Evolutionary conservation across 2,797 vertebrate genomes (phyloP).

Genomic region (Leptatherina wallacei): DNA sequence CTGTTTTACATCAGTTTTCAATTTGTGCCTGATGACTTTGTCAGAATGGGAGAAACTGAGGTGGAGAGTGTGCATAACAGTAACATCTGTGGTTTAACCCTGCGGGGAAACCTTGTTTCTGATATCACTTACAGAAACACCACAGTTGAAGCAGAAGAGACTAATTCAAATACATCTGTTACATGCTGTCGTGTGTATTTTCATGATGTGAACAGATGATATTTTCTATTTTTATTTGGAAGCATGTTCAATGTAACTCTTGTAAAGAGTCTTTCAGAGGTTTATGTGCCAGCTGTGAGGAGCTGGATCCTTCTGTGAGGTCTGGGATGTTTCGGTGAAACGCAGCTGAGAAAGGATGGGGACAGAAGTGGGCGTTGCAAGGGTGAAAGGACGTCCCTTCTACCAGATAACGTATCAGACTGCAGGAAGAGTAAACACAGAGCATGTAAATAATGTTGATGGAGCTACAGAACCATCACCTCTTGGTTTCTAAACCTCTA

Average conservation of each 20-base stretch:
- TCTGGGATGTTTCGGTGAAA: conserved; percentile 2
- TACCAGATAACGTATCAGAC: conserved; percentile 2
- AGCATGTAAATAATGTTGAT: too few species aligned
- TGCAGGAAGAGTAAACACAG: background rate
- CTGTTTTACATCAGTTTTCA: background rate
- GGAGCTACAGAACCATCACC: background rate
- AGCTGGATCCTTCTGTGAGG: background rate
- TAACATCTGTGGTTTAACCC: conserved; percentile 11
- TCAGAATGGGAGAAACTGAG: background rate
- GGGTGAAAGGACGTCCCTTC: conserved; percentile 11
- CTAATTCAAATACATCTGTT: background rate
- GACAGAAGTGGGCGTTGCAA: conserved; percentile 14
- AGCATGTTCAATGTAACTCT: conserved; percentile 1
- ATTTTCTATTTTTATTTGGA: background rate
- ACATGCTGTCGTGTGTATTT: conserved; percentile 16
- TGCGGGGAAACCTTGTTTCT: background rate
- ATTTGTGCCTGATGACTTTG: background rate
- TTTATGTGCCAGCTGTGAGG: conserved; percentile 13
- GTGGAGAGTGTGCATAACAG: background rate
- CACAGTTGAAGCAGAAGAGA: conserved; percentile 9
- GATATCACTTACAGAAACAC: background rate
- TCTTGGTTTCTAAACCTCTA: too few species aligned
- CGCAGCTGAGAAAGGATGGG: conserved; percentile 11
- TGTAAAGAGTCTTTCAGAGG: background rate
- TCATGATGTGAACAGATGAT: conserved; percentile 4